Evolutionary conservation across 2,797 vertebrate species (phyloP), one percentile per base, ranked within the genome.

Genomic region (Xenops minutus): DNA sequence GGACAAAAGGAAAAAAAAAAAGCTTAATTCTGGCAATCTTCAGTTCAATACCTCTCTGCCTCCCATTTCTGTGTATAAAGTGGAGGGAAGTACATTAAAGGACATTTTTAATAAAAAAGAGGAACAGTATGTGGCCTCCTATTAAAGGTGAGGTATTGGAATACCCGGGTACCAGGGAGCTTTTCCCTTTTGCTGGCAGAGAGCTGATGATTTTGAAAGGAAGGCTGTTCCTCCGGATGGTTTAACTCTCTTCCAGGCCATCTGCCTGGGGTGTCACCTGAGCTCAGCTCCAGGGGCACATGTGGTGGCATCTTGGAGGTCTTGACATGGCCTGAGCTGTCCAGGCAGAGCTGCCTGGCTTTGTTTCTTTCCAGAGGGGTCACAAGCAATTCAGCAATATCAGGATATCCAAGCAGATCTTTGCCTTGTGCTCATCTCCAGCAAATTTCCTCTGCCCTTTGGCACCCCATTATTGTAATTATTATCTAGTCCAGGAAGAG

Each of bases 21-120:
- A 6, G 29, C n/a, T 23, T 30, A 6, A 6, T 19, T 2, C 7
- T 43, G 27, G 1, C 15, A 54, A 0, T 51, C 27, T 78, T 51
- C 24, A 20, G 15, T 41, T 54, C 36, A 43, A 5, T 22, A 6
- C 18, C 8, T 55, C 14, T 34, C 7, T 39, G 36, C 14, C 12
- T 69, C 24, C 1, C 1, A 5, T 30, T 43, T 58, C 36, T 68
- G 10, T 54, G 9, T 34, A 18, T 44, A 27, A 85, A 54, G 30
- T 26, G 15, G 34, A 49, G 41, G 1, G 2, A 12, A 46, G 5
- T 21, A 6, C 36, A 10, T 10, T 34, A 30, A 51, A 29, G 49
- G 26, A 27, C 49, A 51, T 30, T 52, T 52, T 52, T 30, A 30
- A 30, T 30, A 11, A 30, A 52, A 52, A 30, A 30, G 29, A 52